Evolutionary conservation across 2,797 vertebrate species (phyloP).

Genomic region (Betta splendens): DNA sequence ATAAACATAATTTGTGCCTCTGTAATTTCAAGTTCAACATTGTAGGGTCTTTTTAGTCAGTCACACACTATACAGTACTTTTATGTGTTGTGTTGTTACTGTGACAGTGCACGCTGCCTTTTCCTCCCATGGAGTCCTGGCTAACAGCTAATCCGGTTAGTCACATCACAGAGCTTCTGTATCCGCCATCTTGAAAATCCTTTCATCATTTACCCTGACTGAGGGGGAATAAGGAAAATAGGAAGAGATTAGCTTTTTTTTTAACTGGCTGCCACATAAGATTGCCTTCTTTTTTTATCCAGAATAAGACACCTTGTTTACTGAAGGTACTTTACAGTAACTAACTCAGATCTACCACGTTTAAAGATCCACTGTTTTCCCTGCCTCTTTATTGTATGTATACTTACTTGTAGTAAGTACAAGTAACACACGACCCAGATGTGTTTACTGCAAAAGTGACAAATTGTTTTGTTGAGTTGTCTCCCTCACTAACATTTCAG

Average conservation of each 20-base stretch:
- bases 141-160: constrained; percentile 77
- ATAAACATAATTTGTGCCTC: neutral
- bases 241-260: constrained; percentile 61
- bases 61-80: no score
- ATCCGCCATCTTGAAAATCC: constrained; percentile 72
- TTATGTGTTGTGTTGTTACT: constrained; percentile 21
- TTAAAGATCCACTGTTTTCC: constrained; percentile 24
- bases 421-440: no score
- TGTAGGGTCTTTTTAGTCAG: no score
- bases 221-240: constrained; percentile 40
- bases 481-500: constrained; percentile 5
- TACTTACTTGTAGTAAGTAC: no score
- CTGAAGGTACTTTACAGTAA: constrained; percentile 64
- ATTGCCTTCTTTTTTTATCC: constrained; percentile 56
- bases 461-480: constrained; percentile 17
- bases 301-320: constrained; percentile 55
- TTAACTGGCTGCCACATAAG: constrained; percentile 67
- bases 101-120: constrained; percentile 26
- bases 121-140: constrained; percentile 56
- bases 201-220: constrained; percentile 65
- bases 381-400: constrained; percentile 23
- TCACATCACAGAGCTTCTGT: constrained; percentile 70
- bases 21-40: neutral
- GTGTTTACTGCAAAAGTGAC: constrained; percentile 10
- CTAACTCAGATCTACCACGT: constrained; percentile 56